Evolutionary conservation across 2,113 vertebrate genomes (phyloP), one percentile per base, ranked within the genome.

Genomic region (Seriola dumerili): DNA sequence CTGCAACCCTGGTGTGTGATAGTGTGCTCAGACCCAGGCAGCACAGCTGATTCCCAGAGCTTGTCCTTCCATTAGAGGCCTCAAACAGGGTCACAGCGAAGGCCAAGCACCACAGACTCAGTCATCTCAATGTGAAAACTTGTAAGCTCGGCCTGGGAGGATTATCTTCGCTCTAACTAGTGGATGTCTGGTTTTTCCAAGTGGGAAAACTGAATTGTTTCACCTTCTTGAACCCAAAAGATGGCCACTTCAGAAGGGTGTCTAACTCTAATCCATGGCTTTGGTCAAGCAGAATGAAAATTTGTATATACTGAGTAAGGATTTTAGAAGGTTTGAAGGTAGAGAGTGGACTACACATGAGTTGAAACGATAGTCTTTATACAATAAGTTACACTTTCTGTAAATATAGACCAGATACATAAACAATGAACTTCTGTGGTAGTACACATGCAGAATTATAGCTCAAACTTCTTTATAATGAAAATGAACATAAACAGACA

Each of bases 31-130:
- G 80, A 65, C 58, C 19, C 58, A 71, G 80, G 86, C 80, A 76
- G 85, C 91, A 91, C 91, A 92, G 91, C 90, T 93, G 90, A 93
- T 93, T 94, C 91, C 91, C 91, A 94, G 91, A 84, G 90, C 91
- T 87, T 90, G 83, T 90, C 78, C 90, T 61, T 93, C 92, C 92
- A 94, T 94, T 93, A 92, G 90, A 92, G 88, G 86, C 90, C 86
- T 90, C 72, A 81, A 88, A 88, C 71, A 19, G 87, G 93, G 92
- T 93, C 88, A 92, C 67, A 57, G 76, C 9, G 1, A 73, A 84
- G 80, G 76, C 91, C 78, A 83, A 76, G 76, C 80, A 59, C 81
- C 69, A 63, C 11, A 4, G 81, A 90, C 66, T 76, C 76, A 76
- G 81, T 50, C 88, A 64, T 75, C 64, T 77, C 57, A 5, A 83